These are phyloP conservation scores for Sporophila hypoxantha DNA, from an alignment of 2,113 vertebrate genomes.

Conservation along the genomic window DNA sequence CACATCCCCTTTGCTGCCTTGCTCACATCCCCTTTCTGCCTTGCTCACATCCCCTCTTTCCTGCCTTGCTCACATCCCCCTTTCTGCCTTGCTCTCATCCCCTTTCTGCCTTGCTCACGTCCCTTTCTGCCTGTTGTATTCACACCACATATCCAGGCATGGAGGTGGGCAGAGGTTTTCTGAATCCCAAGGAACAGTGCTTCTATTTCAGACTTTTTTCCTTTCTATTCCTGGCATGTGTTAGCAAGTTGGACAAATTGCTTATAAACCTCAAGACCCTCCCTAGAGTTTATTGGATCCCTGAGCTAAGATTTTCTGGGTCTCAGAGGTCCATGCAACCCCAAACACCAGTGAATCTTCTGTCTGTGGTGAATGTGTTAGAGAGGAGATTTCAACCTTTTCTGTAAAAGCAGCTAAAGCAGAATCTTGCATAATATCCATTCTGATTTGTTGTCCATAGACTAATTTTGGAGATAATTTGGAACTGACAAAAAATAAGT, in stretches of 20 bases:
- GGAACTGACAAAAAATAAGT: not conserved
- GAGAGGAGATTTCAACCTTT: not conserved
- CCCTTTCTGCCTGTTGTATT: not conserved
- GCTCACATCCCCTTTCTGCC: not conserved
- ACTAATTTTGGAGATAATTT: not conserved
- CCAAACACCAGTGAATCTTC: not conserved
- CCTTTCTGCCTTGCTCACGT: accelerated
- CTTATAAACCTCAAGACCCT: not conserved
- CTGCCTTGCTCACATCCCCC: accelerated
- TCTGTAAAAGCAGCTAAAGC: not conserved
- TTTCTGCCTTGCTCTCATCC: not conserved
- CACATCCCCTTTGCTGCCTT: not conserved
- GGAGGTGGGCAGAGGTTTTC: not conserved
- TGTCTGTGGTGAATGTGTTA: not conserved
- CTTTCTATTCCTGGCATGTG: not conserved
- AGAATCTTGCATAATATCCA: not conserved
- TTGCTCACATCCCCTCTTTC: accelerated
- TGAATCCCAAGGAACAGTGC: not conserved
- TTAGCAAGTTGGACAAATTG: not conserved
- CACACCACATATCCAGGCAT: not conserved
- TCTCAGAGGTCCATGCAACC: not conserved
- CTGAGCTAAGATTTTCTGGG: not conserved
- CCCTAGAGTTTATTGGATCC: not conserved
- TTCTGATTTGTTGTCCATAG: not conserved
- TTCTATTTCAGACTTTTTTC: not conserved